A percentile compares a stretch with the other conserved stretches of the same genome.
phyloP scores from a whole-genome alignment of 2,888 invertebrate genomes.

The Tiphia femorata region DNA sequence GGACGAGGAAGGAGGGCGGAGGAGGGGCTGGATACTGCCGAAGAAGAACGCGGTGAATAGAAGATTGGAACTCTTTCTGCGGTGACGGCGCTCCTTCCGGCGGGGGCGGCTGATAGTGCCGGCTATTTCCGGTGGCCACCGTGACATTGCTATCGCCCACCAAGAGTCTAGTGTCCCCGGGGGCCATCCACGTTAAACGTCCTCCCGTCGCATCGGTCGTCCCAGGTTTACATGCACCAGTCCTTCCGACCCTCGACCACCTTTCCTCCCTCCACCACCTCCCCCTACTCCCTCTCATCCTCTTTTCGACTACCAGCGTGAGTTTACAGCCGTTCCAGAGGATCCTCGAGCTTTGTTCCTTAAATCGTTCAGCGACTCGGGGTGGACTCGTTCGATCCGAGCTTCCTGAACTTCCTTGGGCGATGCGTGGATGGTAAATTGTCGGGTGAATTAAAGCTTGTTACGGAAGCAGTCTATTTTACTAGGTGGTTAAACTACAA shows the following conservation, averaged over 20 bases:
- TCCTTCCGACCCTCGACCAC: conserved; percentile 5
- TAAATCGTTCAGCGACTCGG: no score
- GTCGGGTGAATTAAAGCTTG: no score
- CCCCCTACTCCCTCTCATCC: no score
- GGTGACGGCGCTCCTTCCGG: conserved; percentile 66
- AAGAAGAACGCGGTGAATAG: conserved; percentile 60
- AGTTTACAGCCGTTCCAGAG: no score
- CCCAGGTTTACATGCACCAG: conserved; percentile 6
- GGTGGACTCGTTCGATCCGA: no score
- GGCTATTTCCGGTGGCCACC: conserved; percentile 68
- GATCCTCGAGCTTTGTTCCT: no score
- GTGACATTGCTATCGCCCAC: conserved; percentile 63
- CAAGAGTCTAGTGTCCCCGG: conserved; percentile 14
- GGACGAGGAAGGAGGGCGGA: conserved; percentile 2
- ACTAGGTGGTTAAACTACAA: no score
- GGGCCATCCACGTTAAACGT: conserved; percentile 39
- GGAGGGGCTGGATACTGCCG: background rate
- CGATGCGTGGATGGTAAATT: no score
- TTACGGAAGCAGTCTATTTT: no score
- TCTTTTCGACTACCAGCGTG: no score
- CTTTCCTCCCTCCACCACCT: background rate
- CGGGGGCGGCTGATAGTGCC: conserved; percentile 65
- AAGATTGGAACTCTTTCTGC: conserved; percentile 69
- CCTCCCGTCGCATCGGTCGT: conserved; percentile 10
- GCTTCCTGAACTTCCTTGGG: no score